Evolutionary conservation across 2,113 vertebrate genomes (phyloP).

Genomic region (Gnathonemus echidnorhynchus): DNA sequence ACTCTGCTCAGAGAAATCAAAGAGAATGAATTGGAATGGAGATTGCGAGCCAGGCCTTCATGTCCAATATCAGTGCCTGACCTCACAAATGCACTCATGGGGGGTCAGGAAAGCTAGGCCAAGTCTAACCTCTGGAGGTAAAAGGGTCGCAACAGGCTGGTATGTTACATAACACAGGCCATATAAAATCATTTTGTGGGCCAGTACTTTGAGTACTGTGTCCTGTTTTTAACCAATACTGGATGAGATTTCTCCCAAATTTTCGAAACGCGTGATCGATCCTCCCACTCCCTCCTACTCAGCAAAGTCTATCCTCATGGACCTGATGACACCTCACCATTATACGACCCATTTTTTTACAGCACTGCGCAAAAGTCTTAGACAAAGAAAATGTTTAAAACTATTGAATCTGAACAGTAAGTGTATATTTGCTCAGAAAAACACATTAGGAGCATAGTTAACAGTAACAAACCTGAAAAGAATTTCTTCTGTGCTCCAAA

Average conservation of each 20-base stretch:
- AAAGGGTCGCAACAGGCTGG: background rate
- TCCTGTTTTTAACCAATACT: background rate
- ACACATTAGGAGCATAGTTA: background rate
- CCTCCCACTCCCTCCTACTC: background rate
- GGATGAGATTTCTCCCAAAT: background rate
- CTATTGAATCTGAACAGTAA: background rate
- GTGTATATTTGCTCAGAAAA: background rate
- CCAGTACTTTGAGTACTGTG: background rate
- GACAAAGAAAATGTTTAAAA: background rate
- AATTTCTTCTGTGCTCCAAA: no score
- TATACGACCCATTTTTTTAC: background rate
- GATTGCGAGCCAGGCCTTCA: no score
- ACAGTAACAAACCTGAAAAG: no score
- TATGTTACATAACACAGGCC: no score
- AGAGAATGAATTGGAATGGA: no score
- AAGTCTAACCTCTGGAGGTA: background rate
- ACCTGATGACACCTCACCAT: background rate
- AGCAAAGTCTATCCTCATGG: background rate
- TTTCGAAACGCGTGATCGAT: background rate
- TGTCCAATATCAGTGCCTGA: no score
- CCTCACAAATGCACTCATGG: no score
- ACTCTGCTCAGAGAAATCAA: background rate
- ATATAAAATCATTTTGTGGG: background rate
- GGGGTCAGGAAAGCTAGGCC: background rate
- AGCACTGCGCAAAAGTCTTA: background rate